phyloP scores from a whole-genome alignment of 2,113 vertebrate species.

The Aspidoscelis tigris region DNA sequence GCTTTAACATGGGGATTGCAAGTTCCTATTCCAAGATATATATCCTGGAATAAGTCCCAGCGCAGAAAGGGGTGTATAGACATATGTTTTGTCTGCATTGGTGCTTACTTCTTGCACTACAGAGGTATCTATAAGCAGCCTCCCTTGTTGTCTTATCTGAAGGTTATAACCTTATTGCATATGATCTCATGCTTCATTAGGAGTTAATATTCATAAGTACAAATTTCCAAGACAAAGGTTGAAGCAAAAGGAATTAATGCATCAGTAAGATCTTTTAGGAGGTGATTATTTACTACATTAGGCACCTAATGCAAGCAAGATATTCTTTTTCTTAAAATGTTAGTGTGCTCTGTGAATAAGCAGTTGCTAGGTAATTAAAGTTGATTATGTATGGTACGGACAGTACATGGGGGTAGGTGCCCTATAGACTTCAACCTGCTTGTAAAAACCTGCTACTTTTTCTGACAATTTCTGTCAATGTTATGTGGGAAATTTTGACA shows the following conservation, averaged over 20 bases:
- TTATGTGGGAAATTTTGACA: not conserved
- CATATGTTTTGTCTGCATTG: too few species aligned
- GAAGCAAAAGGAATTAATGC: slow-evolving; percentile 13
- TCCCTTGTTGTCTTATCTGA: not conserved
- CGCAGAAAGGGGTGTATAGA: too few species aligned
- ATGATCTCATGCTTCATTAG: not conserved
- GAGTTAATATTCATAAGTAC: slow-evolving; percentile 17
- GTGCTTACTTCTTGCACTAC: too few species aligned
- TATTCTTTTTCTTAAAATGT: not conserved
- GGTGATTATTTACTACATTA: slow-evolving; percentile 47
- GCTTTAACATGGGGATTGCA: too few species aligned
- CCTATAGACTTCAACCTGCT: accelerated
- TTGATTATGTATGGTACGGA: not conserved
- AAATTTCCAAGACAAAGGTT: not conserved
- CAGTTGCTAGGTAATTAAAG: slow-evolving; percentile 30
- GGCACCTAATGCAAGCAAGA: slow-evolving; percentile 8
- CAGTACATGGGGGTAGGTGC: not conserved
- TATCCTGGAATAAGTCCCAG: too few species aligned
- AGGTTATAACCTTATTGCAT: not conserved
- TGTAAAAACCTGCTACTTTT: not conserved
- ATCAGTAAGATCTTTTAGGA: slow-evolving; percentile 28
- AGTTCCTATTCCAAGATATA: too few species aligned
- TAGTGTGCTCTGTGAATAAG: not conserved
- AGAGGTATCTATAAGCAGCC: too few species aligned
- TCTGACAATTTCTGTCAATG: not conserved